Percentiles rank a stretch among this genome's conserved stretches.
These are phyloP conservation scores for Drosophila mayri DNA, from an alignment of 1,140 invertebrate genomes.

Conservation along the genomic window DNA sequence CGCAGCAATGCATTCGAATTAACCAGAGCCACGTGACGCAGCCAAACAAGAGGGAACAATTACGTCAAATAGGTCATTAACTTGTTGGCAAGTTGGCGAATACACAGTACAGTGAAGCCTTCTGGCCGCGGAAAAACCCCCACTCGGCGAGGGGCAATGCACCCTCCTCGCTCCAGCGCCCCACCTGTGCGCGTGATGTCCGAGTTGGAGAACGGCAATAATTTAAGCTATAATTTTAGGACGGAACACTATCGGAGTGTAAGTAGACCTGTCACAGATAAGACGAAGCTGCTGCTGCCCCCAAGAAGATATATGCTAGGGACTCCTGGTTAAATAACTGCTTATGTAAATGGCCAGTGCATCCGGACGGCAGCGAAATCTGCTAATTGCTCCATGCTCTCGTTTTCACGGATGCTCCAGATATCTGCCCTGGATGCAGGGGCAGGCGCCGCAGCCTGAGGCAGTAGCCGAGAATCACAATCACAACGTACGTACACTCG, in stretches of 20 bases:
- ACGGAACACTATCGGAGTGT: constrained; percentile 30
- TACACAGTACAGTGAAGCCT: constrained; percentile 26
- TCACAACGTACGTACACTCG: constrained; percentile 34
- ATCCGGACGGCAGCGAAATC: constrained; percentile 4
- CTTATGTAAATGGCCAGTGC: constrained; percentile 40
- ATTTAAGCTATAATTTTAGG: constrained; percentile 33
- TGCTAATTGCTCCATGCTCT: constrained; percentile 29
- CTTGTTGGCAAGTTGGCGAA: constrained; percentile 32
- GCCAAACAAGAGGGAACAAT: constrained; percentile 38
- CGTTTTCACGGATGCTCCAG: background rate
- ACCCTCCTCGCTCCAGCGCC: background rate
- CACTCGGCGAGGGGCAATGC: constrained; percentile 7
- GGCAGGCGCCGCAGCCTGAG: background rate
- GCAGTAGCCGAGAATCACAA: constrained; percentile 32
- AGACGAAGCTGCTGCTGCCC: constrained; percentile 21
- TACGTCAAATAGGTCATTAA: constrained; percentile 61
- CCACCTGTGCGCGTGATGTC: constrained; percentile 28
- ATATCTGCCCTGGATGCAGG: constrained; percentile 5
- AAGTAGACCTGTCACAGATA: constrained; percentile 57
- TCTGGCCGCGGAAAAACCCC: constrained; percentile 10
- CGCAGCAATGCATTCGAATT: constrained; percentile 21
- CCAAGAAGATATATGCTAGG: constrained; percentile 43
- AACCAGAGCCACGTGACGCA: constrained; percentile 28
- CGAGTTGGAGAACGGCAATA: background rate
- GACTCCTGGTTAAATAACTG: constrained; percentile 56